phyloP scores from a whole-genome alignment of 2,113 vertebrate species.

The Gymnarchus niloticus region DNA sequence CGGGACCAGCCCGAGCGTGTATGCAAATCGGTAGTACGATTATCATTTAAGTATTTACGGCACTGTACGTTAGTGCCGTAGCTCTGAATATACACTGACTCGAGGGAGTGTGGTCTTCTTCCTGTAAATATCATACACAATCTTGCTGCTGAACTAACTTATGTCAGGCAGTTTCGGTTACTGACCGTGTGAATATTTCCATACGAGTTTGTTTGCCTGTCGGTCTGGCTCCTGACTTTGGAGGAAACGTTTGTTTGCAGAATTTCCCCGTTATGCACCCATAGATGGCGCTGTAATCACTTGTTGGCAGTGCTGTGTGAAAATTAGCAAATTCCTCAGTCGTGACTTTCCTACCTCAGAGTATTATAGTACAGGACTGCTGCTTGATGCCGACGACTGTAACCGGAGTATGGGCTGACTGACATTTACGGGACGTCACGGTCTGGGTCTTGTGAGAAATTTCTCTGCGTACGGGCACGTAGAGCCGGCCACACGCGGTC shows the following conservation, averaged over 20 bases:
- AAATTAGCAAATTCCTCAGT: not conserved
- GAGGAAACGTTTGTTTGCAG: not conserved
- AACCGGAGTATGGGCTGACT: not conserved
- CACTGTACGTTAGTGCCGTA: not conserved
- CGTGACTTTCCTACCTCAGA: slow-evolving; percentile 5
- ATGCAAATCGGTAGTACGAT: not conserved
- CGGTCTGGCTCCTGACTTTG: not conserved
- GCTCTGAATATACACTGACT: not conserved
- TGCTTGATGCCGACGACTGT: not conserved
- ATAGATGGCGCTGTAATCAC: not conserved
- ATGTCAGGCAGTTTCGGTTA: not conserved
- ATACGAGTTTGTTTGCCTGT: not conserved
- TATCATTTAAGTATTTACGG: not conserved
- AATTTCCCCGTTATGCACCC: not conserved
- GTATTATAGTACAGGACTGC: not conserved
- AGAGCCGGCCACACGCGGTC: not conserved
- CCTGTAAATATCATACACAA: not conserved
- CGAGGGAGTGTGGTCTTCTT: not conserved
- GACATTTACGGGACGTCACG: not conserved
- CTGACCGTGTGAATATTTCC: not conserved
- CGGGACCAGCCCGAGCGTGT: too few relatives aligned
- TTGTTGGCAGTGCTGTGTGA: not conserved
- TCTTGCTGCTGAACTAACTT: not conserved
- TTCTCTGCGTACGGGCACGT: not conserved
- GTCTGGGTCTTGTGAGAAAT: not conserved